Percentiles rank a stretch among this genome's conserved stretches.
Conservation (phyloP, 2,797 vertebrate genomes). For the Acanthurus tractus region DNA sequence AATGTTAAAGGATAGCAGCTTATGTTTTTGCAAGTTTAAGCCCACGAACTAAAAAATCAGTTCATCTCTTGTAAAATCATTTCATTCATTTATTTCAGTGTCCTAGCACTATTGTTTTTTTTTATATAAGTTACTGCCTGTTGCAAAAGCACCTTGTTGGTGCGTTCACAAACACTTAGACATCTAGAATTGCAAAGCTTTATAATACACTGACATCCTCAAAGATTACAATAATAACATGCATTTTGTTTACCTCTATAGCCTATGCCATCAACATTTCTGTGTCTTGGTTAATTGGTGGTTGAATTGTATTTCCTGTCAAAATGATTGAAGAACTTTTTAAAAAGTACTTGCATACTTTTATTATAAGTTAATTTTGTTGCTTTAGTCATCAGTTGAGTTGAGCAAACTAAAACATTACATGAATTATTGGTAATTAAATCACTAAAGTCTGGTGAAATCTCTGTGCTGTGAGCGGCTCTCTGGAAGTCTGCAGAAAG, state of each 20-base stretch:
- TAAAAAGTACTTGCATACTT: too few species aligned
- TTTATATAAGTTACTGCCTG: conserved; percentile 2
- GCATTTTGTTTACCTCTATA: too few species aligned
- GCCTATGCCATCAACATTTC: too few species aligned
- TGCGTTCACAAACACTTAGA: conserved; percentile 7
- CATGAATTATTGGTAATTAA: background rate
- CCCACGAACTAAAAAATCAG: background rate
- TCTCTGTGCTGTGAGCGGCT: background rate
- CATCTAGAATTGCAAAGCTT: background rate
- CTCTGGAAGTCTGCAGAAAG: background rate
- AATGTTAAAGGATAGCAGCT: background rate
- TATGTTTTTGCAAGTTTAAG: background rate
- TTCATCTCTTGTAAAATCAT: background rate
- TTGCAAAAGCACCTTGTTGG: background rate
- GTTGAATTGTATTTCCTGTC: too few species aligned
- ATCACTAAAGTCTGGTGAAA: background rate
- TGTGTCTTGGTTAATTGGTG: too few species aligned
- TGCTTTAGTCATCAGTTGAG: too few species aligned
- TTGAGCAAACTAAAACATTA: background rate
- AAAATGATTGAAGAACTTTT: too few species aligned
- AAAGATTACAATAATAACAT: too few species aligned
- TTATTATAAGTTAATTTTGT: too few species aligned
- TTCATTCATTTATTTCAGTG: too few species aligned
- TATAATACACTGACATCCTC: too few species aligned
- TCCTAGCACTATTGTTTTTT: background rate